A percentile compares a stretch with the other conserved stretches of the same genome.
These are phyloP conservation scores for Oceanites oceanicus DNA, from an alignment of 2,113 vertebrate genomes.

Conservation along the genomic window DNA sequence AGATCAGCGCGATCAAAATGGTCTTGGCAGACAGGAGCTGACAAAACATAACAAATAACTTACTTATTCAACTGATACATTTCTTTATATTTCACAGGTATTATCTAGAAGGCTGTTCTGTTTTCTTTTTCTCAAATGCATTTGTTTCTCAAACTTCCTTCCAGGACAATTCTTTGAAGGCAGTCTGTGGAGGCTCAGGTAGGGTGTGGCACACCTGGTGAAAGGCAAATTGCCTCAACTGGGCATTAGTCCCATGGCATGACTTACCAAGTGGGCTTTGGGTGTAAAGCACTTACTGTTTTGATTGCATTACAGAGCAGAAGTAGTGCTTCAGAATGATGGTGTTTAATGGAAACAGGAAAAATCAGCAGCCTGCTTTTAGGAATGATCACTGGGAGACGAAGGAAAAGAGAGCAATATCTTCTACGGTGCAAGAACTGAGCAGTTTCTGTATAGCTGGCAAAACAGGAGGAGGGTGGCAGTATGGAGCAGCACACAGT, in stretches of 20 bases:
- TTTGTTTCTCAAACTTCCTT: neutral
- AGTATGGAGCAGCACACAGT: neutral
- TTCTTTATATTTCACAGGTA: neutral
- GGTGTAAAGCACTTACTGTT: neutral
- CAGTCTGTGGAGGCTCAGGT: neutral
- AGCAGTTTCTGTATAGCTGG: neutral
- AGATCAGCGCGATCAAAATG: neutral
- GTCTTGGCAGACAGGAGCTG: neutral
- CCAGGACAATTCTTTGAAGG: neutral
- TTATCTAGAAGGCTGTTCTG: neutral
- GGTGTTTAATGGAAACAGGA: neutral
- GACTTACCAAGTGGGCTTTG: neutral
- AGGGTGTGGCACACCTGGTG: fast-evolving
- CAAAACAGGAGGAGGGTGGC: neutral
- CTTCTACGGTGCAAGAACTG: neutral
- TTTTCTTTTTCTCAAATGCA: neutral
- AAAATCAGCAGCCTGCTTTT: neutral
- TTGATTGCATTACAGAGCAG: neutral
- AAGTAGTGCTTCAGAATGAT: neutral
- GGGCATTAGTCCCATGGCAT: neutral
- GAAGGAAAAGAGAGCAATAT: neutral
- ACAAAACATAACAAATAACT: neutral
- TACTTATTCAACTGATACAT: neutral
- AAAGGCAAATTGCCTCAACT: neutral
- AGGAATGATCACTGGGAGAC: neutral